Evolutionary conservation across 2,797 vertebrate species (phyloP), one percentile per base, ranked within the genome.

Genomic region (Lithobates pipiens): DNA sequence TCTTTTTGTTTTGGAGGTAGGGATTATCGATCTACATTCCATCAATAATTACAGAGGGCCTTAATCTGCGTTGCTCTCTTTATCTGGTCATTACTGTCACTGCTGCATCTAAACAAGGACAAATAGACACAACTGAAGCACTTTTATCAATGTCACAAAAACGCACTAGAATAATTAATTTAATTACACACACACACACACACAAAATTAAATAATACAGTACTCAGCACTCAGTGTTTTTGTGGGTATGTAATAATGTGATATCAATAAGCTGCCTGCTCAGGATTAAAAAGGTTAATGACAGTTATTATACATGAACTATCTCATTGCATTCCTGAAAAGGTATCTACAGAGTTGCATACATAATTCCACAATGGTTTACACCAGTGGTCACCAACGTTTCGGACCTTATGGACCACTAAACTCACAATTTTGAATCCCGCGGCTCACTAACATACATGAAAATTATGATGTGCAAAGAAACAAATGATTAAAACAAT

Each of bases 31-130:
- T 85, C 77, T 70, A 67, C 6, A 23, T 32, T 57, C 32, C n/a
- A 74, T 54, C 77, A 80, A 80, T 80, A 80, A 85, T 80, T 69
- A 79, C 32, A 50, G 5, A 57, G 23, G 44, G 10, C 34, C 46
- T 80, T 85, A 75, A 80, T 76, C 84, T 75, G 29, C 25, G 46
- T 69, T 85, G 77, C 72, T 81, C 77, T 67, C 44, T 85, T 80
- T 76, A 80, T 85, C 84, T 70, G 29, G 11, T 76, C 63, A 80
- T 75, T 85, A 76, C 63, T 76, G 84, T 80, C 67, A 69, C 70
- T 67, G 57, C 27, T 46, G 57, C 54, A 65, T 78, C 42, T 29
- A 39, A 61, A 15, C 16, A 72, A 25, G 71, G 7, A 70, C 23
- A 69, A 39, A 77, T 18, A 71, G 11, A 70, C 8, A 69, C 57